phyloP scores from a whole-genome alignment of 2,113 vertebrate species.

The Vombatus ursinus region DNA sequence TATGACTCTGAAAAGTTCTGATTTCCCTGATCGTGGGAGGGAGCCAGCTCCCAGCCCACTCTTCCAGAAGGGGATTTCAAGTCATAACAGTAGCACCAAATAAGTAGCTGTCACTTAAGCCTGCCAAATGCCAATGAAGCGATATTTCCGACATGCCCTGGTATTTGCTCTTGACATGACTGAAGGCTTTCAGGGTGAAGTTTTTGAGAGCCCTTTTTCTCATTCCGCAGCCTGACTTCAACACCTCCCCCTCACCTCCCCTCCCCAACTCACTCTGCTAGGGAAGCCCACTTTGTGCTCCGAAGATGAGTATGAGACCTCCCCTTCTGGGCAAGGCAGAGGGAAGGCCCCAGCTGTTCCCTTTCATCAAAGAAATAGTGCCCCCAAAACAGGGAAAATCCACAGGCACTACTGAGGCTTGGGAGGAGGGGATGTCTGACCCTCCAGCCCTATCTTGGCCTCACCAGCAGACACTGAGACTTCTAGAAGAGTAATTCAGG shows the following conservation, averaged over 20 bases:
- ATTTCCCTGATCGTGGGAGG: conserved; percentile 1
- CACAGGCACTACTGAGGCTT: neutral
- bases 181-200: neutral
- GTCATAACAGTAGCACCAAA: neutral
- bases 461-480: neutral
- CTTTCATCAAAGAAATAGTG: neutral
- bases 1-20: neutral
- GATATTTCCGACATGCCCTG: conserved; percentile 14
- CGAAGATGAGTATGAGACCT: neutral
- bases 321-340: neutral
- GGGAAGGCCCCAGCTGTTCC: neutral
- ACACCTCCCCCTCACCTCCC: neutral
- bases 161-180: neutral
- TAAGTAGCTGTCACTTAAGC: neutral
- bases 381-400: neutral
- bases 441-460: no score
- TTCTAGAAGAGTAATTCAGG: neutral
- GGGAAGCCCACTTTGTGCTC: neutral
- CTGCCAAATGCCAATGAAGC: conserved; percentile 23
- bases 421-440: neutral
- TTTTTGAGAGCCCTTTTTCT: neutral
- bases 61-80: conserved; percentile 17
- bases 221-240: neutral
- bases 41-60: neutral
- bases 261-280: neutral